Evolutionary conservation across 2,888 invertebrate species (phyloP).

Genomic region (Leuctra nigra): DNA sequence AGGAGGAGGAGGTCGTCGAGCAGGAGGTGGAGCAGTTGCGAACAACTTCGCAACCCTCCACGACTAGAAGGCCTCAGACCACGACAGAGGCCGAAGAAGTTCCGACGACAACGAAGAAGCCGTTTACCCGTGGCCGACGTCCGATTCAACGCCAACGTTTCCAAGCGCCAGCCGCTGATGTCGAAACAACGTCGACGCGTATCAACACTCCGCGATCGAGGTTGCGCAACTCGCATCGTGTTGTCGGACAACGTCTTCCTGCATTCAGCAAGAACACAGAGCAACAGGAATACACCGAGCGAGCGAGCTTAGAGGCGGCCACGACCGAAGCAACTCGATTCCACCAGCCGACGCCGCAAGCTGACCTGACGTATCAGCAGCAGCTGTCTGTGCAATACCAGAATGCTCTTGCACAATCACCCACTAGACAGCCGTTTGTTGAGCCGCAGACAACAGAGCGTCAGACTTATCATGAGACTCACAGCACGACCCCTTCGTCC

Average conservation of each 20-base stretch:
- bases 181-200: background rate
- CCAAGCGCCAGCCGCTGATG: background rate
- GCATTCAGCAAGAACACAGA: background rate
- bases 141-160: slow-evolving; percentile 3
- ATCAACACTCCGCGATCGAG: background rate
- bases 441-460: background rate
- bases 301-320: background rate
- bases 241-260: background rate
- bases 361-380: background rate
- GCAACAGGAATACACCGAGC: background rate
- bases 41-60: background rate
- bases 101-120: slow-evolving; percentile 17
- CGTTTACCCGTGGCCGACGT: slow-evolving; percentile 23
- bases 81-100: slow-evolving; percentile 16
- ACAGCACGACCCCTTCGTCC: background rate
- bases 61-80: background rate
- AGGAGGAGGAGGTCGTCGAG: slow-evolving; percentile 28
- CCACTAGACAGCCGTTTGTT: background rate
- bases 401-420: background rate
- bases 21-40: background rate
- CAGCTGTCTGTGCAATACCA: background rate
- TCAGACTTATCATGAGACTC: background rate
- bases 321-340: background rate
- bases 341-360: background rate
- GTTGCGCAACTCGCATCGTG: background rate